Evolutionary conservation across 2,797 vertebrate genomes (phyloP), one percentile per base, ranked within the genome.

Genomic region (Hephaestus fuliginosus): DNA sequence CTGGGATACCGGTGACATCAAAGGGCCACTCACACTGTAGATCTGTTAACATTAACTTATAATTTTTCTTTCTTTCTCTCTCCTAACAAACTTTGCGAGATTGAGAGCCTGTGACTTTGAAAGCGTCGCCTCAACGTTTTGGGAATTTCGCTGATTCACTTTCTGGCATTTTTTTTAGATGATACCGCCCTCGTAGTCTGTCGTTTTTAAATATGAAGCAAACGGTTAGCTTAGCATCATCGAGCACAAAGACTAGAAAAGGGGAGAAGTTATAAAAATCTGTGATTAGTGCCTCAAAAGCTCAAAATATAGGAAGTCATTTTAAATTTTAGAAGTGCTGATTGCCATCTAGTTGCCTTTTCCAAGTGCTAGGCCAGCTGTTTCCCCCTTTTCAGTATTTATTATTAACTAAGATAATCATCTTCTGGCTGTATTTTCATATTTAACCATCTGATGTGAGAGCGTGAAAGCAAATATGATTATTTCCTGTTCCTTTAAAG

Each of bases 1-100:
- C 53, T 4, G 22, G 76, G 83, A 81, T n/a, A 53, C 51, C 33
- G 28, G 36, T 6, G 39, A 70, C 73, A 74, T 85, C 80, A 83
- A 77, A 87, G 76, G 5, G 28, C 33, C 62, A 14, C 56, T 80
- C 73, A 43, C 46, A 49, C 73, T 73, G 48, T 53, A 41, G 44
- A 74, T 81, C 41, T 64, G 22, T 70, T 86, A 57, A 70, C 46
- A 43, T 72, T 53, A 65, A 49, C 56, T 78, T 53, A 1, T 33
- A 0, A 39, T 57, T 55, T 69, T 58, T 33, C 5, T 5, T 33
- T 33, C 30, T 33, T 33, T 33, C 30, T 33, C 53, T 33, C 56
- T 39, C 9, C 28, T 48, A 17, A 22, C 36, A 72, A 60, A 73
- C 65, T 74, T 69, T 55, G 41, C 61, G 12, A n/a, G 36, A 46